Evolutionary conservation across 2,888 invertebrate species (phyloP).

Genomic region (Pocota personata): DNA sequence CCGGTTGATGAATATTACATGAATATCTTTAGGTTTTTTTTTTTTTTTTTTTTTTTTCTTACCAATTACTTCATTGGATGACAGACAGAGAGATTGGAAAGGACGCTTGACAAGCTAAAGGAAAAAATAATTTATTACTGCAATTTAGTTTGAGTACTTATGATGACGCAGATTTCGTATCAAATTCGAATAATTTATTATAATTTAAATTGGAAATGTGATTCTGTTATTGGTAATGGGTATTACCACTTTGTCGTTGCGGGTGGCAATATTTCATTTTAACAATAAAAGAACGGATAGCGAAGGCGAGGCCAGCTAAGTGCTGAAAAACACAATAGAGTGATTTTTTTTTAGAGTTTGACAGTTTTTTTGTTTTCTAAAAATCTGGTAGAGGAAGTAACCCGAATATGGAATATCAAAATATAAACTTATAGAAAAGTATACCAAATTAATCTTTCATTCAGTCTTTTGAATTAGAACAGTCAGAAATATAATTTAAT

Average conservation of each 20-base stretch:
- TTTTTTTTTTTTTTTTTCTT: slow-evolving; percentile 13
- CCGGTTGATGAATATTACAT: slow-evolving; percentile 61
- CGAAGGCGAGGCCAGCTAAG: too few relatives aligned
- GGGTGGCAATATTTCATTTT: too few relatives aligned
- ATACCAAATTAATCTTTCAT: too few relatives aligned
- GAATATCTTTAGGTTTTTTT: slow-evolving; percentile 18
- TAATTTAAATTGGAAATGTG: slow-evolving; percentile 36
- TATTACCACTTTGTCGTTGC: background rate
- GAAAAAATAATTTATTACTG: slow-evolving; percentile 38
- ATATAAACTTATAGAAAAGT: too few relatives aligned
- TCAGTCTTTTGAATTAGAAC: too few relatives aligned
- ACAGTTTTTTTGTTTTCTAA: too few relatives aligned
- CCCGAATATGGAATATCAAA: too few relatives aligned
- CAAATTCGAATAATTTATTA: slow-evolving; percentile 23
- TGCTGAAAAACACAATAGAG: too few relatives aligned
- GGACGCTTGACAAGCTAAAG: background rate
- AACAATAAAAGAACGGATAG: too few relatives aligned
- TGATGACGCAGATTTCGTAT: slow-evolving; percentile 2
- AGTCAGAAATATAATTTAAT: too few relatives aligned
- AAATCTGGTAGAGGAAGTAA: too few relatives aligned
- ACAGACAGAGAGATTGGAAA: background rate
- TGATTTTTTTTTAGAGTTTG: too few relatives aligned
- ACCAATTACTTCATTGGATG: slow-evolving; percentile 44
- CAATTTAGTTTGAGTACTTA: slow-evolving; percentile 27
- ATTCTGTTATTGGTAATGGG: background rate